These are phyloP conservation scores for Heteropelma amictum DNA, from an alignment of 2,888 invertebrate genomes.

Conservation along the genomic window DNA sequence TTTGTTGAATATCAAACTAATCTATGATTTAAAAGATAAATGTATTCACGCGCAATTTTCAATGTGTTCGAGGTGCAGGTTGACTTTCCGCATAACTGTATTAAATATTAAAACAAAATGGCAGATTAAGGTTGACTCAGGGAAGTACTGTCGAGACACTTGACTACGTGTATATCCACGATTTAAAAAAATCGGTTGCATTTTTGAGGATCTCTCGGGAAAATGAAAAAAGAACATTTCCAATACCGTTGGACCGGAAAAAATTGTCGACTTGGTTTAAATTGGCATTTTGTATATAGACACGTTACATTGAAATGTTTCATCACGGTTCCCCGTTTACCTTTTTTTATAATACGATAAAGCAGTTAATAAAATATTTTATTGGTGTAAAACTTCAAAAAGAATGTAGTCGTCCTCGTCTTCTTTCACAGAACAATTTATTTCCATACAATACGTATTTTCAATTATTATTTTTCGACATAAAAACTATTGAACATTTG, in stretches of 20 bases:
- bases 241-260: conserved; percentile 29
- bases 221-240: conserved; percentile 5
- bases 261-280: conserved; percentile 37
- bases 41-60: neutral
- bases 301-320: conserved; percentile 52
- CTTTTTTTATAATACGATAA: conserved; percentile 30
- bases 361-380: conserved; percentile 50
- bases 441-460: conserved; percentile 35
- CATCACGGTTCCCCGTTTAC: conserved; percentile 48
- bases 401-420: neutral
- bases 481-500: conserved; percentile 51
- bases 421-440: conserved; percentile 21
- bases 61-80: neutral
- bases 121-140: conserved; percentile 18
- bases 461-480: conserved; percentile 39
- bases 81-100: neutral
- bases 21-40: neutral
- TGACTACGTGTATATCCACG: conserved; percentile 4
- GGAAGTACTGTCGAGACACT: conserved; percentile 27
- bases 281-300: conserved; percentile 52
- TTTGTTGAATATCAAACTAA: conserved; percentile 24
- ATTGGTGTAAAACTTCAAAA: conserved; percentile 40
- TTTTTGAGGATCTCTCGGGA: conserved; percentile 5
- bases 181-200: conserved; percentile 33
- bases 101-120: neutral